A percentile compares a stretch with the other conserved stretches of the same genome.
Conservation (phyloP, 64 coral and sea anemone genomes). For the Astreopora myriophthalma region DNA sequence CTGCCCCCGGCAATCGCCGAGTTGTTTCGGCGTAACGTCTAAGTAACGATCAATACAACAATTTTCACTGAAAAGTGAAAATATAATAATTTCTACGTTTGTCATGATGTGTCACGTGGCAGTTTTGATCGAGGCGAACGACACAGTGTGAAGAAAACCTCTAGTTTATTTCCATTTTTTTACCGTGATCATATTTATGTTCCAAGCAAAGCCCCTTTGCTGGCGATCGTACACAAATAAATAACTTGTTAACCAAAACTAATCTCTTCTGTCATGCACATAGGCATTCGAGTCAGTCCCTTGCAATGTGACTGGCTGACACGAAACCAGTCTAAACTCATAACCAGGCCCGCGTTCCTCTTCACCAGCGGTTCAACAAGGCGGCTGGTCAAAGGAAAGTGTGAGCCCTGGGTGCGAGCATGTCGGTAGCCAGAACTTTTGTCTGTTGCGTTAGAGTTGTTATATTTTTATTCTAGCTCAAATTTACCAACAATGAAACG, state of each 20-base stretch:
- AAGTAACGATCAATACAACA: background rate
- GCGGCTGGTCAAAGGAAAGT: background rate
- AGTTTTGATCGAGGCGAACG: constrained; percentile 11
- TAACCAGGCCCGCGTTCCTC: background rate
- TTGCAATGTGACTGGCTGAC: constrained; percentile 6
- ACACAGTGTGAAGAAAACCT: constrained; percentile 56
- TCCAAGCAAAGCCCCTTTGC: constrained; percentile 42
- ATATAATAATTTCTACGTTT: background rate
- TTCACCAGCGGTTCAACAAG: background rate
- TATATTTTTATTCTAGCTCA: constrained; percentile 93
- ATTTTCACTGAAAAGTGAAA: background rate
- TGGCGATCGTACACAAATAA: constrained; percentile 34
- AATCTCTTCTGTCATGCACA: constrained; percentile 1
- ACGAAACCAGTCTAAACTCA: constrained; percentile 5
- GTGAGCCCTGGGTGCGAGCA: background rate
- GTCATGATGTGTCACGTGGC: background rate
- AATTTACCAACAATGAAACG: constrained; percentile 89
- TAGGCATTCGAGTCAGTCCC: background rate
- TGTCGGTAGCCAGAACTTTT: constrained; percentile 11
- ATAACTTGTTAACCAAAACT: constrained; percentile 14
- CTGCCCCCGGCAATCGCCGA: too few relatives aligned
- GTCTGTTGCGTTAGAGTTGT: constrained; percentile 6
- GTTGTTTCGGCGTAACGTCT: background rate
- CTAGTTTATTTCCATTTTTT: constrained; percentile 57
- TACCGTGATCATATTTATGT: constrained; percentile 40